phyloP scores from a whole-genome alignment of 2,113 vertebrate genomes.

The Ophthalmolycus amberensis region DNA sequence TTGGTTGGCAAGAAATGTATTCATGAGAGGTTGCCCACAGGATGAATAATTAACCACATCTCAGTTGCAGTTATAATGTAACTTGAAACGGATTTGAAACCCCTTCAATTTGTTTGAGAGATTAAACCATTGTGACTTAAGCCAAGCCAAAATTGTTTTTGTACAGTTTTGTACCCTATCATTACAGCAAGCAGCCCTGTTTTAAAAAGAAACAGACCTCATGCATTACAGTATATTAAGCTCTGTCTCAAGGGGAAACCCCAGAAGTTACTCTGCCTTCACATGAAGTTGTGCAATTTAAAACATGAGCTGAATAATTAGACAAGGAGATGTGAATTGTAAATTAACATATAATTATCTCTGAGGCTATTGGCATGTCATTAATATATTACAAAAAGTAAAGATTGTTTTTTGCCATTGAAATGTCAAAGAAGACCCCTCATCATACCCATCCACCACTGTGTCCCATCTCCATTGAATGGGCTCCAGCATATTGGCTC shows the following conservation, averaged over 20 bases:
- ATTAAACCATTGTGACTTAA: slow-evolving; percentile 40
- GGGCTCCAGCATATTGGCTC: slow-evolving; percentile 4
- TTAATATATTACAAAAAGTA: slow-evolving; percentile 15
- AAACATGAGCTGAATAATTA: slow-evolving; percentile 35
- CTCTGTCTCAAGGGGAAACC: slow-evolving; percentile 39
- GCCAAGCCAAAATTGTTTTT: slow-evolving; percentile 32
- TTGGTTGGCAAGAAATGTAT: neutral
- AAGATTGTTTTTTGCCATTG: slow-evolving; percentile 11
- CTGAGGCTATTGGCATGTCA: neutral
- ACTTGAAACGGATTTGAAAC: slow-evolving; percentile 27
- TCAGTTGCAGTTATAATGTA: slow-evolving; percentile 42
- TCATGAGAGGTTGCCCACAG: slow-evolving; percentile 33
- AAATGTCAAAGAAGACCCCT: slow-evolving; percentile 7
- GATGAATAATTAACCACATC: slow-evolving; percentile 54
- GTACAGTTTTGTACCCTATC: slow-evolving; percentile 22
- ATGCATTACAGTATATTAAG: slow-evolving; percentile 24
- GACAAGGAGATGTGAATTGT: slow-evolving; percentile 22
- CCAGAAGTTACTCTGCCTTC: neutral
- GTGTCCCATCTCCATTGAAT: slow-evolving; percentile 3
- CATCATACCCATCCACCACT: neutral
- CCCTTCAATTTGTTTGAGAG: slow-evolving; percentile 41
- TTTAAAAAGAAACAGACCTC: slow-evolving; percentile 45
- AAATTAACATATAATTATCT: slow-evolving; percentile 23
- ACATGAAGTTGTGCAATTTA: slow-evolving; percentile 15
- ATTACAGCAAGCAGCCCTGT: slow-evolving; percentile 36